Evolutionary conservation across 2,797 vertebrate genomes (phyloP), one percentile per base, ranked within the genome.

Genomic region (Sparidentex hasta): DNA sequence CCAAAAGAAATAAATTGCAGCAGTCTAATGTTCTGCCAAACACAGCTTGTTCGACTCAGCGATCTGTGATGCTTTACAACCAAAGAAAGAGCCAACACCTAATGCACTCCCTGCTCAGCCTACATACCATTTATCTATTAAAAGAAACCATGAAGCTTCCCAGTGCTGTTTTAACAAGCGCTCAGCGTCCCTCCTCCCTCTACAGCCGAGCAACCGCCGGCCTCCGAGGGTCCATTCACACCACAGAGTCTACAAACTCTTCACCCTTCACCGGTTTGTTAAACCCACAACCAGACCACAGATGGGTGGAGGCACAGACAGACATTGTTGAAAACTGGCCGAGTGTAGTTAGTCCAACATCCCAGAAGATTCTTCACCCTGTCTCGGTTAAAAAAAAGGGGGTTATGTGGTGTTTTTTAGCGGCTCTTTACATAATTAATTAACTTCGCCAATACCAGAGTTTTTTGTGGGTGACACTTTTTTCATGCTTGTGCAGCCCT

Each of bases 191-290:
- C 46, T 64, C 65, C 61, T 71, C 65, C 71, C 69, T 68, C 21
- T 68, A 69, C 83, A 70, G 78, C 59, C 47, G 43, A 68, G 70
- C 17, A 7, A 48, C 55, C 2, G 27, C 71, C 55, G 75, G 27
- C 44, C 41, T 4, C 74, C 14, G 58, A 59, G 76, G 76, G 74
- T 48, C 51, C 4, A 23, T 44, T 86, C 85, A 83, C 66, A 80
- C 38, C 71, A 38, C 52, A 81, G 56, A 52, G 61, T 63, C 80
- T 11, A 52, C 84, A 86, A 83, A 87, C 87, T 64, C 80, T 76
- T 80, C 81, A 84, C 66, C 75, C 87, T 77, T 66, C 73, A 62
- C 69, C 76, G 88, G 79, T 86, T 82, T 83, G 75, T 85, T 81
- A 65, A 88, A 82, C 51, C 72, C 69, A 78, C 59, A 76, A 23